A percentile compares a stretch with the other conserved stretches of the same genome.
These are phyloP conservation scores for Drosophila paulistorum DNA, from an alignment of 1,140 invertebrate genomes.

Conservation along the genomic window DNA sequence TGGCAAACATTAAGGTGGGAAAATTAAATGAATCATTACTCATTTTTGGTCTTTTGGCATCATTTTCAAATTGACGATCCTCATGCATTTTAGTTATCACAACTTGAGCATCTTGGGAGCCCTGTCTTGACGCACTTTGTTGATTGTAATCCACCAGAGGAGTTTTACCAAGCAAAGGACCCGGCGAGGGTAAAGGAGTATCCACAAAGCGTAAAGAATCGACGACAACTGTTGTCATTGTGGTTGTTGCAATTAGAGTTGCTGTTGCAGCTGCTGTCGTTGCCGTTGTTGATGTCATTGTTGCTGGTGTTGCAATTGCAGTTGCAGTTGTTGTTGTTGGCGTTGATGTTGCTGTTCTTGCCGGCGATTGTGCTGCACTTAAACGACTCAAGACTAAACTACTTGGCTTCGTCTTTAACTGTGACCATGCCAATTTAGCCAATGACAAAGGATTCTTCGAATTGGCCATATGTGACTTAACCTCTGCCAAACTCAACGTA, in stretches of 20 bases:
- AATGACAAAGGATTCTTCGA: conserved; percentile 80
- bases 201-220: conserved; percentile 76
- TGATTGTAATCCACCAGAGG: conserved; percentile 87
- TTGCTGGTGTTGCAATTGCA: not conserved
- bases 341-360: conserved; percentile 53
- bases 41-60: conserved; percentile 46
- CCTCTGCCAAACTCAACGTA: conserved; percentile 84
- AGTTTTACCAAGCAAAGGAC: conserved; percentile 90
- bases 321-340: conserved; percentile 14
- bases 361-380: conserved; percentile 66
- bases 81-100: conserved; percentile 82
- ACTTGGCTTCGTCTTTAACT: conserved; percentile 83
- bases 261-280: conserved; percentile 6
- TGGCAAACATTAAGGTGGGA: conserved; percentile 17
- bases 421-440: conserved; percentile 78
- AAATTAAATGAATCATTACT: conserved; percentile 22
- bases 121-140: conserved; percentile 54
- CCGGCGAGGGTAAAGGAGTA: conserved; percentile 88
- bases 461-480: conserved; percentile 82
- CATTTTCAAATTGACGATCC: conserved; percentile 57
- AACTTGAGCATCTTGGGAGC: conserved; percentile 63
- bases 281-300: conserved; percentile 12
- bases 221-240: conserved; percentile 23
- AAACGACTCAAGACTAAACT: conserved; percentile 83
- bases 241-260: not conserved